Percentiles rank a stretch among this genome's conserved stretches.
These are phyloP conservation scores for Epizoanthus ramosus DNA, from an alignment of 92 coral and sea anemone genomes.

Conservation along the genomic window DNA sequence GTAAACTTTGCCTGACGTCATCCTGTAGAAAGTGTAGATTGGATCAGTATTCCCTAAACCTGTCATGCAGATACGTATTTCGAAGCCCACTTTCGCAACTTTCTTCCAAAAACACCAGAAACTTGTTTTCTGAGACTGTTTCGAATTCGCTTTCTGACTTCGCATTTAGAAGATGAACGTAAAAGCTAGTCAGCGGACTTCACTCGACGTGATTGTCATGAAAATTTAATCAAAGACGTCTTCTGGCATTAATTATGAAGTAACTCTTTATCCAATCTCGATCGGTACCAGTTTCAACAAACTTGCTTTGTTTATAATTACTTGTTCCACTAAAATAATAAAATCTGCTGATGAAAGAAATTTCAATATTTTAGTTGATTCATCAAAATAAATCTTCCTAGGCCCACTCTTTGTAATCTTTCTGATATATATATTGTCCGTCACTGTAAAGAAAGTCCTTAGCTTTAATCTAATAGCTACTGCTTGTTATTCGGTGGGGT, in stretches of 20 bases:
- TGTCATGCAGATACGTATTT: not conserved
- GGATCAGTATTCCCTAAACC: too few species aligned
- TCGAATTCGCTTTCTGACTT: not conserved
- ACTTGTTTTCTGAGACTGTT: not conserved
- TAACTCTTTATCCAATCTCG: conserved; percentile 8
- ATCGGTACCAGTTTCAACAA: conserved; percentile 2
- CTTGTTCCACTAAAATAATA: not conserved
- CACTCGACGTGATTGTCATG: not conserved
- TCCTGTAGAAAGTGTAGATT: not conserved
- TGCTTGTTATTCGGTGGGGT: too few species aligned
- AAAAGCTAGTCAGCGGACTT: conserved; percentile 16
- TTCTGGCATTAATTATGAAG: conserved; percentile 12
- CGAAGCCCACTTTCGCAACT: not conserved
- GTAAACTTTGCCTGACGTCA: conserved; percentile 35
- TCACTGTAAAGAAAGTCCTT: too few species aligned
- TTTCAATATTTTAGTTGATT: too few species aligned
- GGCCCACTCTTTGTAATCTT: too few species aligned
- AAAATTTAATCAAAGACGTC: conserved; percentile 15
- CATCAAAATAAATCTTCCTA: too few species aligned
- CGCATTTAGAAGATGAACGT: not conserved
- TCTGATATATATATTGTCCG: too few species aligned
- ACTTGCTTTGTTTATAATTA: not conserved
- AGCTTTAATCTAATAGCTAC: too few species aligned
- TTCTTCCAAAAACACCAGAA: not conserved
- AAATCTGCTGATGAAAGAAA: not conserved